Evolutionary conservation across 2,797 vertebrate species (phyloP), one percentile per base, ranked within the genome.

Genomic region (Enoplosus armatus): DNA sequence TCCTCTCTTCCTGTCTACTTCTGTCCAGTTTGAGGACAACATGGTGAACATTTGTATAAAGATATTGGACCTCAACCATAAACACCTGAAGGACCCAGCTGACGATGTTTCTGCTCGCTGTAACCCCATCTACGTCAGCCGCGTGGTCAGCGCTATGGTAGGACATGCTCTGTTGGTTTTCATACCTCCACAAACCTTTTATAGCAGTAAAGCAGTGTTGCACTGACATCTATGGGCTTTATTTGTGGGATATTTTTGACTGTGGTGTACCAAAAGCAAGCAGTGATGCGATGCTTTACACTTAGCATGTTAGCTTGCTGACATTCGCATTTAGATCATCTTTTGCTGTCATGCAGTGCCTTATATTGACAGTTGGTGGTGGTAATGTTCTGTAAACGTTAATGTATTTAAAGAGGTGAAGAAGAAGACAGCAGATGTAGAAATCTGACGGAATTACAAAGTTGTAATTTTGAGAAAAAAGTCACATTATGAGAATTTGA

Each of bases 61-160:
- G 6, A 29, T 98, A 5, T 74, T 97, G 90, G 89, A 95, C 5
- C 0, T 76, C 56, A 97, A 90, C 89, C 86, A 84, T 22, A 93
- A 96, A 66, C 93, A 96, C 81, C 2, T 72, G 14, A 79, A 85
- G 5, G 71, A 97, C 29, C 79, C 95, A 0, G 83, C 86, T 6
- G 78, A 83, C 0, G 94, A 96, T 1, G 78, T 85, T 9, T 37
- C 87, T 0, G 75, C 78, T 18, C 96, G 95, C 88, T 90, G 75
- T 39, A 82, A 87, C 86, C 96, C 97, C 0, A 6, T 90, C 75
- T 94, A 96, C 0, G 64, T 97, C 72, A 67, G 96, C 58, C 85
- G 87, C 0, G 84, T 95, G 24, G 24, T 96, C 82, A 96, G 95
- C 27, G 85, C 95, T 60, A 94, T 96, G 97, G 97, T 98, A 91